Percentiles rank a stretch among this genome's conserved stretches.
Evolutionary conservation across 2,888 invertebrate genomes (phyloP).

Genomic region (Ophion slaviceki): DNA sequence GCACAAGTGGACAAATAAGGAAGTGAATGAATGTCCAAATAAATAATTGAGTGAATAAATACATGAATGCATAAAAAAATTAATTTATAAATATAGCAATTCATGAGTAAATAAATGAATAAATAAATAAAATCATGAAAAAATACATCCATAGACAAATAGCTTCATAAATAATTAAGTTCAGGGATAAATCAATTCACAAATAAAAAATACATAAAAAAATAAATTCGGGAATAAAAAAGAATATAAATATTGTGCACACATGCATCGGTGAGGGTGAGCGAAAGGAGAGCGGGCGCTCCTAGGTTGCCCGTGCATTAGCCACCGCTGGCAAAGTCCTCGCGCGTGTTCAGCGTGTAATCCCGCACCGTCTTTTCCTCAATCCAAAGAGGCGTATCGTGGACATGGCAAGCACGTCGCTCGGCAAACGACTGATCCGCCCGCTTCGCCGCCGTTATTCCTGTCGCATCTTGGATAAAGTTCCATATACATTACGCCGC

Average conservation of each 20-base stretch:
- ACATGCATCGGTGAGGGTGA: not conserved
- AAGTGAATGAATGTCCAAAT: not conserved
- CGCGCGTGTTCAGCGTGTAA: conserved; percentile 69
- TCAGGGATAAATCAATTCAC: too few relatives aligned
- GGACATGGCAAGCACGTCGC: conserved; percentile 27
- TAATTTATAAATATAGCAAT: too few relatives aligned
- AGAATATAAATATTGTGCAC: not conserved
- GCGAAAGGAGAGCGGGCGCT: not conserved
- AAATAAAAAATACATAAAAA: too few relatives aligned
- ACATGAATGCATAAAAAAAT: too few relatives aligned
- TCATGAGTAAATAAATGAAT: too few relatives aligned
- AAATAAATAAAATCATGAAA: too few relatives aligned
- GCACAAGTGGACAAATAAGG: not conserved
- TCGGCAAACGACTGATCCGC: conserved; percentile 29
- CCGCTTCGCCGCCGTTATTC: conserved; percentile 33
- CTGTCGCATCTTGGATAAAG: conserved; percentile 43
- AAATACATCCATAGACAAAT: too few relatives aligned
- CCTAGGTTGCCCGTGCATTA: conserved; percentile 19
- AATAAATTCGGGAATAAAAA: too few relatives aligned
- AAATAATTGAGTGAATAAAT: too few relatives aligned
- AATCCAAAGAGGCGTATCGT: conserved; percentile 41
- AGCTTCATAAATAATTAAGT: too few relatives aligned
- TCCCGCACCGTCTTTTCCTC: conserved; percentile 54
- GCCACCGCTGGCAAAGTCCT: conserved; percentile 53
- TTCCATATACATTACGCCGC: conserved; percentile 20